Percentiles rank a stretch among this genome's conserved stretches.
Conservation (phyloP, 2,797 vertebrate genomes). For the Etheostoma nigrum region DNA sequence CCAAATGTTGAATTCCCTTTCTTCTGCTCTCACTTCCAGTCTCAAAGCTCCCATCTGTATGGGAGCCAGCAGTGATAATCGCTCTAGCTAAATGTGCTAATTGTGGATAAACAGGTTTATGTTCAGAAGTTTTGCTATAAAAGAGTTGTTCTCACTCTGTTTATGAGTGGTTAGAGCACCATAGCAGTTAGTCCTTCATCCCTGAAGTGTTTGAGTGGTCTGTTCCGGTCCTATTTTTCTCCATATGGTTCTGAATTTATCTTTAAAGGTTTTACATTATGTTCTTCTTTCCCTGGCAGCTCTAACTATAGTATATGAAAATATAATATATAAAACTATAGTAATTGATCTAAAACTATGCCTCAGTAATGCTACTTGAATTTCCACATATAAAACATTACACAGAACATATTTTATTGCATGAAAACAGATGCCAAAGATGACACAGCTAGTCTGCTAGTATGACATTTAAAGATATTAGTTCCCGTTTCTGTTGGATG, state of each 20-base stretch:
- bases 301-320: background rate
- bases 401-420: background rate
- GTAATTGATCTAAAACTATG: too few species aligned
- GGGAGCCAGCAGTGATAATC: background rate
- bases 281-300: background rate
- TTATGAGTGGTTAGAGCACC: background rate
- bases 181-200: background rate
- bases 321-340: too few species aligned
- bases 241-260: background rate
- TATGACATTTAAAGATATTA: too few species aligned
- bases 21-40: background rate
- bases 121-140: background rate
- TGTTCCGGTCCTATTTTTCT: background rate
- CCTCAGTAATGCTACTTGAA: too few species aligned
- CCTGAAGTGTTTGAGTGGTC: background rate
- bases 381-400: too few species aligned
- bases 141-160: background rate
- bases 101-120: background rate
- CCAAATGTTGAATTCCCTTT: background rate
- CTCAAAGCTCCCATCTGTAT: background rate
- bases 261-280: background rate
- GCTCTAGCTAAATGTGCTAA: background rate
- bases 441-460: too few species aligned
- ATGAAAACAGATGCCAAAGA: background rate
- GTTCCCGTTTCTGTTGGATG: too few species aligned